A percentile compares a stretch with the other conserved stretches of the same genome.
phyloP scores from a whole-genome alignment of 2,888 invertebrate species.

The Carterocephalus palaemon region DNA sequence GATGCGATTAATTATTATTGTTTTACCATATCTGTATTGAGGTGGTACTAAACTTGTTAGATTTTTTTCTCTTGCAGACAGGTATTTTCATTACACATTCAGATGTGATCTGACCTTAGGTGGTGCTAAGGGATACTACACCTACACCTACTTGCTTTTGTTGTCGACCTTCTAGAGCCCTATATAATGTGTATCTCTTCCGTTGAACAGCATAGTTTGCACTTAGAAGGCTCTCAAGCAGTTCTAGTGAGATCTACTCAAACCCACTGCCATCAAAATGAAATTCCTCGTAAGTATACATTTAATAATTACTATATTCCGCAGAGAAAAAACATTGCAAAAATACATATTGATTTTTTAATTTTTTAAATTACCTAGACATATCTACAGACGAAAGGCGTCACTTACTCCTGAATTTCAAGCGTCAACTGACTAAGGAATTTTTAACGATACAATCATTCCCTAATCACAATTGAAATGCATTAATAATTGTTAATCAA shows the following conservation, averaged over 20 bases:
- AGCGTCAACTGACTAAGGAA: too few species aligned
- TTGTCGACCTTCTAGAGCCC: constrained; percentile 58
- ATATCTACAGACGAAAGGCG: too few species aligned
- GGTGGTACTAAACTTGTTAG: constrained; percentile 31
- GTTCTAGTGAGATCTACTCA: constrained; percentile 65
- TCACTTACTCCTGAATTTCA: too few species aligned
- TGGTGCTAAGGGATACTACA: constrained; percentile 44
- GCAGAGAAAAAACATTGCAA: too few species aligned
- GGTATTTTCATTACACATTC: constrained; percentile 64
- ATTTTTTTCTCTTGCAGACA: constrained; percentile 49
- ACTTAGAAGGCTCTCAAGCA: constrained; percentile 67
- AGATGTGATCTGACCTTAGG: constrained; percentile 60
- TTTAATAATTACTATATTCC: constrained; percentile 3
- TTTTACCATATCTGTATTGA: constrained; percentile 47
- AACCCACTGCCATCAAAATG: constrained; percentile 52
- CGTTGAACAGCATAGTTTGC: constrained; percentile 63
- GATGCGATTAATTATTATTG: constrained; percentile 43
- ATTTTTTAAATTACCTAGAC: too few species aligned
- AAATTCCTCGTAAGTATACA: constrained; percentile 68
- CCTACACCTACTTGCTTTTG: constrained; percentile 38
- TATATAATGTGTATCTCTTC: constrained; percentile 63
- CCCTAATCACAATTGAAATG: too few species aligned
- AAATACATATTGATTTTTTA: too few species aligned
- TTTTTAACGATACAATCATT: too few species aligned
- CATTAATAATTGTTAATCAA: too few species aligned